Conservation (phyloP, 53 echinoderm and acorn worm species). For the Astropecten irregularis region DNA sequence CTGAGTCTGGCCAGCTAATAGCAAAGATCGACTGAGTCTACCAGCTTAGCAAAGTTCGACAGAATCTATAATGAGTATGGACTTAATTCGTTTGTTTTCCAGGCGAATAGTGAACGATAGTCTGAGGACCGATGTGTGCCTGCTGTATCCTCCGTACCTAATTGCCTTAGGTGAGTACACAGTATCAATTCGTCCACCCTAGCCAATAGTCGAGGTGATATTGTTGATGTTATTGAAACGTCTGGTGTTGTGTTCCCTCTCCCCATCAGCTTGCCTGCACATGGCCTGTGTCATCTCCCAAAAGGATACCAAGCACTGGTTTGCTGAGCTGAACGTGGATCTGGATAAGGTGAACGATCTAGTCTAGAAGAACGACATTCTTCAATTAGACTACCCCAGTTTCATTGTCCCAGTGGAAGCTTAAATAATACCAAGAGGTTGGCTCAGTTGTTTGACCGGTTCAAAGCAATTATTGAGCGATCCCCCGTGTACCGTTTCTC, state of each 20-base stretch:
- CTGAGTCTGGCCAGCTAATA: too few relatives aligned
- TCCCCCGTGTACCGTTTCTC: too few relatives aligned
- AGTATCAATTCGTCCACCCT: too few relatives aligned
- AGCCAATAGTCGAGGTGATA: too few relatives aligned
- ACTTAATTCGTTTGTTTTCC: too few relatives aligned
- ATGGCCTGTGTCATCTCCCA: constrained; percentile 99
- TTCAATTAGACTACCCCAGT: not conserved
- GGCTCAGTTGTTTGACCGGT: too few relatives aligned
- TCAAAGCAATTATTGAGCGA: too few relatives aligned
- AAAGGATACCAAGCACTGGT: constrained; percentile 99
- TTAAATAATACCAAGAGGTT: not conserved
- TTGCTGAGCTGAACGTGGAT: constrained; percentile 98
- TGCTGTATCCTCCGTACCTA: constrained; percentile 93
- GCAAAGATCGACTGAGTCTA: too few relatives aligned
- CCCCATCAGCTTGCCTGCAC: constrained; percentile 82
- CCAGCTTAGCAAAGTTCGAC: too few relatives aligned
- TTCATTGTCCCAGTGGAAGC: not conserved
- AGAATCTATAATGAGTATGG: too few relatives aligned
- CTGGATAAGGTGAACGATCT: constrained; percentile 81
- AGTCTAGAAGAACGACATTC: not conserved
- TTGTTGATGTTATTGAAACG: too few relatives aligned
- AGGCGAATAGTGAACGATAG: constrained; percentile 98
- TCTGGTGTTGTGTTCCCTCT: too few relatives aligned
- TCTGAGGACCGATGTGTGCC: constrained; percentile 91
- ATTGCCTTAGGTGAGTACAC: constrained; percentile 86